These are phyloP conservation scores for Alethe diademata DNA, from an alignment of 2,113 vertebrate species.

Conservation along the genomic window DNA sequence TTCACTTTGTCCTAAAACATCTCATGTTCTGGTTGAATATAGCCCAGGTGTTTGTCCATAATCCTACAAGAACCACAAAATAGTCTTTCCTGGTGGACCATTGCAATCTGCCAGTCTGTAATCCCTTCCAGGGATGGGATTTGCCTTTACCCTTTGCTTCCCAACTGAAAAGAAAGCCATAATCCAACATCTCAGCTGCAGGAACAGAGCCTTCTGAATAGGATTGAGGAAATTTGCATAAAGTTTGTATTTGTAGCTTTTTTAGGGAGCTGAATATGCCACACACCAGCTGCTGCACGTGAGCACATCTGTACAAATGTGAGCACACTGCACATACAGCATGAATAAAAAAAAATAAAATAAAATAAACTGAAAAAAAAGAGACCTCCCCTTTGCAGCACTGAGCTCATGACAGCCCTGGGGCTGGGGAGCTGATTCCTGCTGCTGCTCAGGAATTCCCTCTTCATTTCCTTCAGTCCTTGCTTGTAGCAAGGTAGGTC, in stretches of 20 bases:
- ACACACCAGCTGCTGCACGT: neutral
- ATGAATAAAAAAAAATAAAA: fast-evolving
- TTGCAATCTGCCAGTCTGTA: neutral
- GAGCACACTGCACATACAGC: neutral
- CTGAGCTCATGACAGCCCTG: neutral
- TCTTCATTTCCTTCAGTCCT: neutral
- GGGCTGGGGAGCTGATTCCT: neutral
- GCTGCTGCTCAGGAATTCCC: neutral
- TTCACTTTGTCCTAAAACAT: neutral
- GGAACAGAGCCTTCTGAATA: neutral
- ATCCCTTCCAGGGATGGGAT: neutral
- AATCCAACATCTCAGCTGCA: neutral
- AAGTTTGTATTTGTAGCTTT: neutral
- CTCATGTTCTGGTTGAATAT: neutral
- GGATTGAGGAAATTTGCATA: neutral
- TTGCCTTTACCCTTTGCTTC: neutral
- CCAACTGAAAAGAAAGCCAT: neutral
- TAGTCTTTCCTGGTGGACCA: neutral
- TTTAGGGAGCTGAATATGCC: neutral
- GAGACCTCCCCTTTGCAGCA: neutral
- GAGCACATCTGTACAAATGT: neutral
- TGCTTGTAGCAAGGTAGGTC: neutral
- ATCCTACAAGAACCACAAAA: neutral
- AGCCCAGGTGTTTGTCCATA: neutral
- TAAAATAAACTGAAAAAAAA: neutral